Percentiles rank a stretch among this genome's conserved stretches.
These are phyloP conservation scores for Drosophila insularis DNA, from an alignment of 1,140 invertebrate species.

Conservation along the genomic window DNA sequence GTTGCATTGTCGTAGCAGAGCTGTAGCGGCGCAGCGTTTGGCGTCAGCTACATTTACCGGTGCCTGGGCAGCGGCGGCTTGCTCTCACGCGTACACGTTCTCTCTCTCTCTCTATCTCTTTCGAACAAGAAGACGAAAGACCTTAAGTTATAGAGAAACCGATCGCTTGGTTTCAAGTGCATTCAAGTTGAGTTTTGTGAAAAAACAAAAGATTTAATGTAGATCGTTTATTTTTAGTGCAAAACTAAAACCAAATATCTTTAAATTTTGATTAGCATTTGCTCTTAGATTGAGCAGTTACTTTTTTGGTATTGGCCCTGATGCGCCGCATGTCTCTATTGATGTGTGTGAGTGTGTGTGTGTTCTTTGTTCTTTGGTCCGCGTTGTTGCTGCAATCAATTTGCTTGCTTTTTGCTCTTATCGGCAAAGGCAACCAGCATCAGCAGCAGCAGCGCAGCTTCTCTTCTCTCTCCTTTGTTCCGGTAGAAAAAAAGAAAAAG, in stretches of 20 bases:
- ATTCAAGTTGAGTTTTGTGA: background rate
- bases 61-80: background rate
- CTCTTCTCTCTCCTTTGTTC: conserved; percentile 11
- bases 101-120: background rate
- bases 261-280: background rate
- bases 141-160: background rate
- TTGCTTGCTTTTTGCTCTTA: conserved; percentile 18
- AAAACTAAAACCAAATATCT: background rate
- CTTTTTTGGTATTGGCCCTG: background rate
- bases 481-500: conserved; percentile 7
- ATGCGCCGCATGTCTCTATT: background rate
- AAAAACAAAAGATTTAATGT: too few species aligned
- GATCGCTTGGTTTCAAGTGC: background rate
- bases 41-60: conserved; percentile 20
- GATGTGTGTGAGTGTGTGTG: background rate
- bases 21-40: background rate
- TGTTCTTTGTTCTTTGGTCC: conserved; percentile 17
- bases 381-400: conserved; percentile 15
- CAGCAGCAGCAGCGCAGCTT: background rate
- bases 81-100: background rate
- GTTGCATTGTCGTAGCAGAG: background rate
- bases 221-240: background rate
- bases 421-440: background rate
- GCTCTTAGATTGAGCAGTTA: background rate
- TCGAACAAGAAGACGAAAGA: background rate